Base-by-base conservation (phyloP, 37 sponge, comb jelly and placozoan genomes). In the Oscarella lobularis region DNA sequence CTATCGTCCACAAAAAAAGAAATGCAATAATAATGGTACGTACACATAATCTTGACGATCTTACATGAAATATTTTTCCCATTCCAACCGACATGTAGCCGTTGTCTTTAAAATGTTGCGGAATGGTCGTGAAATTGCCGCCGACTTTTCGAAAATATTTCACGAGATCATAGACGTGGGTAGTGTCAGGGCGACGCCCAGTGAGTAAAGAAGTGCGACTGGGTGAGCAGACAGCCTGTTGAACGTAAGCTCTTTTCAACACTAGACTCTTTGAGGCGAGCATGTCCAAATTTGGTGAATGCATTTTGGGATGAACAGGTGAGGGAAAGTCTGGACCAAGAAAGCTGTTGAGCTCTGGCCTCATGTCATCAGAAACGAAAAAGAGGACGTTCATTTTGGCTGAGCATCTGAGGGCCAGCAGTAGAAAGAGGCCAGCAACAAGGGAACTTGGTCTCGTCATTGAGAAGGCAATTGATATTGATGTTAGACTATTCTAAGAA, bases 31-130 rank as follows among this genome's bases (percentile, higher is more conserved):
- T n/a, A n/a, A n/a, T n/a, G n/a, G n/a, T n/a, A n/a, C n/a, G n/a
- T n/a, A n/a, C n/a, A n/a, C n/a, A n/a, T n/a, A n/a, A n/a, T n/a
- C n/a, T n/a, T n/a, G n/a, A n/a, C n/a, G n/a, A n/a, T n/a, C 71
- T 14, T 68, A 14, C 29, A 36, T 82, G 83, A 35, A 76, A 82
- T 14, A 77, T 70, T 41, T 82, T 82, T 1, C 83, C 83, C 72
- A 76, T 76, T 27, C 83, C 83, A 33, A 39, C 66, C 33, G 48
- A 72, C 20, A 73, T 14, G 77, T 82, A 82, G 9, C 83, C 83
- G 35, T 82, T 41, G 73, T 82, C 73, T 36, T 82, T 82, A 73
- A 82, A 82, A 67, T 70, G 77, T 33, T 82, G 83, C 39, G 83
- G 83, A 30, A 82, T 76, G 38, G 83, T 77, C 9, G 83, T 82